These are phyloP conservation scores for Holacanthus passer DNA, from an alignment of 2,113 vertebrate species.

Conservation along the genomic window DNA sequence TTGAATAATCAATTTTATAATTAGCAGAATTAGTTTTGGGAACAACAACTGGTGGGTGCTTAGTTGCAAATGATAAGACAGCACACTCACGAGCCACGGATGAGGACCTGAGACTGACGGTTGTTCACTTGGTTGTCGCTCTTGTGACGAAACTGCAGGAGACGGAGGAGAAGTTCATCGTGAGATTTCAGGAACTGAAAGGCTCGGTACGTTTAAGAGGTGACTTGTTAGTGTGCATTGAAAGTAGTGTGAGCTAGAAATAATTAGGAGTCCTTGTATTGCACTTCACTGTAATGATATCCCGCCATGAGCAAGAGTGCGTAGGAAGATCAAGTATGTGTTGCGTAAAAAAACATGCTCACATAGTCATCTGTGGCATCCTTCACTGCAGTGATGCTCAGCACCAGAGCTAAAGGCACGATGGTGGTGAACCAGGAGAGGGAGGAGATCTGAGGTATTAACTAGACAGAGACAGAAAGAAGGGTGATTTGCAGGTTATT, in stretches of 20 bases:
- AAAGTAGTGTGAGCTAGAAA: neutral
- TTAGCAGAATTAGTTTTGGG: neutral
- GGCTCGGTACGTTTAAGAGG: neutral
- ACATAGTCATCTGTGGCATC: conserved; percentile 97
- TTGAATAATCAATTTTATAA: neutral
- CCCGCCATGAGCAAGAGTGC: neutral
- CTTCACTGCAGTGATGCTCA: conserved; percentile 97
- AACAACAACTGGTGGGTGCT: neutral
- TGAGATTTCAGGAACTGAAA: neutral
- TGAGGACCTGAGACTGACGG: conserved; percentile 96
- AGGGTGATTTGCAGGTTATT: neutral
- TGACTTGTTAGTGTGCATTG: neutral
- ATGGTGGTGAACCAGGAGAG: conserved; percentile 99
- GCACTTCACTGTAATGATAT: conserved; percentile 9
- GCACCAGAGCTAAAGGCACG: conserved; percentile 97
- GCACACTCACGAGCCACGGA: conserved; percentile 91
- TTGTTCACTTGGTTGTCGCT: conserved; percentile 98
- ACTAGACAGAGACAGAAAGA: conserved; percentile 79
- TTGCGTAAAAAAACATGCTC: conserved; percentile 70
- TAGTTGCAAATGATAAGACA: neutral
- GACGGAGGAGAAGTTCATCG: conserved; percentile 32
- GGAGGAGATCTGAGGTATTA: conserved; percentile 97
- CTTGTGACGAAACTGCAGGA: conserved; percentile 93
- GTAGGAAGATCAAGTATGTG: neutral
- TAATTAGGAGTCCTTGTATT: neutral